A percentile compares a stretch with the other conserved stretches of the same genome.
These are phyloP conservation scores for Leptoteleia sp. DNA, from an alignment of 1,140 invertebrate genomes.

Conservation along the genomic window DNA sequence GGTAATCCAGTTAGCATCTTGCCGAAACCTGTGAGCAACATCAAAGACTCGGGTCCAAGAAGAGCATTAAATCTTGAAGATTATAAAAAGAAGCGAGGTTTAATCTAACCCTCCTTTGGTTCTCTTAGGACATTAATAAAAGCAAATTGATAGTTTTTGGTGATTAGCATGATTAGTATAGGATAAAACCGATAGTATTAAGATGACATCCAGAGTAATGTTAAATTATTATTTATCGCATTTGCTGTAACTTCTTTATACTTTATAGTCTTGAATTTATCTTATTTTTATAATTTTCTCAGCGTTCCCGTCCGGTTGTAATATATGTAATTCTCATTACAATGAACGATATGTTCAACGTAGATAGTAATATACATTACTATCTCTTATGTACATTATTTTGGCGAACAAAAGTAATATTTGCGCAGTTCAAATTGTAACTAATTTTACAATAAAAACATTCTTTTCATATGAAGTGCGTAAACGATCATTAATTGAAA, in stretches of 20 bases:
- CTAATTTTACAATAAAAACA: too few relatives aligned
- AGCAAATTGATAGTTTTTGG: neutral
- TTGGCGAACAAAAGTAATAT: too few relatives aligned
- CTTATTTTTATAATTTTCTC: constrained; percentile 50
- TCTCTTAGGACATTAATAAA: constrained; percentile 12
- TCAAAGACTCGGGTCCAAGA: constrained; percentile 90
- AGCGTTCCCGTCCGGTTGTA: constrained; percentile 42
- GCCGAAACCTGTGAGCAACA: constrained; percentile 87
- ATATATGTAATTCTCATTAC: constrained; percentile 29
- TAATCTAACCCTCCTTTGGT: constrained; percentile 86
- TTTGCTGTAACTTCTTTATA: constrained; percentile 18
- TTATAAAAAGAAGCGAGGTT: constrained; percentile 97
- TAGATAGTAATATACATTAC: constrained; percentile 25
- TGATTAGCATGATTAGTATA: constrained; percentile 54
- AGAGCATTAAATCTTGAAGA: constrained; percentile 97
- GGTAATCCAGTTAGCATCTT: constrained; percentile 87
- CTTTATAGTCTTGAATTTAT: constrained; percentile 4
- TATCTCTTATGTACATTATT: too few relatives aligned
- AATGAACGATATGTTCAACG: constrained; percentile 5
- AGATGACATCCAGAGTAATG: constrained; percentile 24
- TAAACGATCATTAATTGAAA: too few relatives aligned
- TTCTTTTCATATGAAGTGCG: too few relatives aligned
- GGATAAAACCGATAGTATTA: constrained; percentile 60
- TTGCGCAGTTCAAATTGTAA: too few relatives aligned
- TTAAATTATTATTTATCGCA: constrained; percentile 49